Evolutionary conservation across 1,140 invertebrate genomes (phyloP).

Genomic region (Lepidurus arcticus): DNA sequence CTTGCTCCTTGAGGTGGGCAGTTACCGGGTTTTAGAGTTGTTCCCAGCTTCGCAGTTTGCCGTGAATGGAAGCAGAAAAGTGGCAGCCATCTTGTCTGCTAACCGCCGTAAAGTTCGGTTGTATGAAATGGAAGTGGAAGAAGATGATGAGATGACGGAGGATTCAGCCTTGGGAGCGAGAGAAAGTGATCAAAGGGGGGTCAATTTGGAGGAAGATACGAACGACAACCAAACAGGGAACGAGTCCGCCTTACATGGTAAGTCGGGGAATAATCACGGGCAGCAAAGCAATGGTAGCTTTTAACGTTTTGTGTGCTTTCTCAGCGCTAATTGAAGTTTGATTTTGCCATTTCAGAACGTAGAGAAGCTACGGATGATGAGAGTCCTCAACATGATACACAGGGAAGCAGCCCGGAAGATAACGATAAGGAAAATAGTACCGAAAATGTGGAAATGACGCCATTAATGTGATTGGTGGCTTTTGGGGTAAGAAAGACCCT

Average conservation of each 20-base stretch:
- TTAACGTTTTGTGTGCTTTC: constrained; percentile 3
- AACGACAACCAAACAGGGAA: neutral
- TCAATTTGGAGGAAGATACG: constrained; percentile 25
- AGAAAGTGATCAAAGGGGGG: constrained; percentile 34
- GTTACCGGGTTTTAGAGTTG: constrained; percentile 57
- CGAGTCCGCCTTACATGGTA: neutral
- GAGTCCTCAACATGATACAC: neutral
- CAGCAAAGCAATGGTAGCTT: neutral
- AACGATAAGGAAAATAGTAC: constrained; percentile 11
- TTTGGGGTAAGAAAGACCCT: neutral
- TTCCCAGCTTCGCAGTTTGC: constrained; percentile 66
- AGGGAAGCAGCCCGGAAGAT: neutral
- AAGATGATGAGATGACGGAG: constrained; percentile 59
- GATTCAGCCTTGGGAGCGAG: constrained; percentile 51
- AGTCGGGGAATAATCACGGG: neutral
- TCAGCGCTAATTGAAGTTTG: neutral
- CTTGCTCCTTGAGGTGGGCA: constrained; percentile 39
- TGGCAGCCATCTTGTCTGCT: constrained; percentile 76
- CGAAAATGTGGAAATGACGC: neutral
- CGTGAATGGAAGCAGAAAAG: constrained; percentile 80
- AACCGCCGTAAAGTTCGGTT: constrained; percentile 71
- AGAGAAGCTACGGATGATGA: neutral
- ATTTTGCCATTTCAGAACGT: constrained; percentile 2
- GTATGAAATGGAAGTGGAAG: constrained; percentile 87
- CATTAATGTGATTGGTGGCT: neutral